Evolutionary conservation across 2,113 vertebrate genomes (phyloP), one percentile per base, ranked within the genome.

Genomic region (Atherinomorus stipes): DNA sequence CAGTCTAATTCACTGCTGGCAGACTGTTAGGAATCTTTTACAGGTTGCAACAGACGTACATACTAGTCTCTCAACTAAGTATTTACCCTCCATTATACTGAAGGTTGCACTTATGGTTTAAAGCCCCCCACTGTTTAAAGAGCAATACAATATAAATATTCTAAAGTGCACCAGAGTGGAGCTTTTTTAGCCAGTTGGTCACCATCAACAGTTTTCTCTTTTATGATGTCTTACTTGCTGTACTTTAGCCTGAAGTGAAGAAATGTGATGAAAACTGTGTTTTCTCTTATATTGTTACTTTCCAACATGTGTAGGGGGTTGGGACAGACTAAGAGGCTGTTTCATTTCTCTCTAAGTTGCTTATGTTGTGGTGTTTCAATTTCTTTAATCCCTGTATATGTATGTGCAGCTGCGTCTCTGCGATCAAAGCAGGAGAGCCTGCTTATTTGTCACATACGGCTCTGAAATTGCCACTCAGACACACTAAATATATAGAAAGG

Each of bases 391-490:
- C 42, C 19, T 12, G 12, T 40, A 45, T 57, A 67, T 38, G 52
- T 47, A 47, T 78, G 26, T 63, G 62, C 3, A 21, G 28, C 76
- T 47, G 56, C 38, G 68, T 62, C 62, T 64, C 18, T 42, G 51
- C 26, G n/a, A 81, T 79, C 58, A 59, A 78, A 74, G 79, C 73
- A 45, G 21, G 49, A 61, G 44, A 52, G 37, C 47, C 8, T 38
- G 75, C 59, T 68, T 62, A 65, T 69, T 66, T 64, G 56, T 50
- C 75, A 70, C 44, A 71, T 25, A 18, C 42, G 47, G 64, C 44
- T 74, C 23, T 49, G 50, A 76, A 69, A 80, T 19, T 69, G 72
- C 66, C 67, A 60, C 66, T 78, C 56, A 73, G 67, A 73, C 25
- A 42, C 47, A 61, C 61, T 64, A 51, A 74, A 78, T 63, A 45